Base-by-base conservation (phyloP, 2,888 invertebrate species). In the Lomographa bimaculata region DNA sequence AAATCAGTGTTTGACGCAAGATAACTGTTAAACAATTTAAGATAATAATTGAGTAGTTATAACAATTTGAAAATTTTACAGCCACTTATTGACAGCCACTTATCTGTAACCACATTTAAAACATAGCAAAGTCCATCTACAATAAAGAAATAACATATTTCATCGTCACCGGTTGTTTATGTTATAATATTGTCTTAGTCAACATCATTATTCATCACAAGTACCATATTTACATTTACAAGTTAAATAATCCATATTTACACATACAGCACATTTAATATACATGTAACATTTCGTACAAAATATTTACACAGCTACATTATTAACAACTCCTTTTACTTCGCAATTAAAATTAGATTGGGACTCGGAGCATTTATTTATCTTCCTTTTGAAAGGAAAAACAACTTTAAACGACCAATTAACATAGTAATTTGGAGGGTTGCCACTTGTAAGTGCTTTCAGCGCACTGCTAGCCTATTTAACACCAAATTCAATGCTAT, bases 141-240 rank as follows among this genome's bases (percentile, higher is more conserved):
- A n/a, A n/a, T n/a, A n/a, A n/a, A n/a, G n/a, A n/a, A n/a, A n/a
- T n/a, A n/a, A n/a, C n/a, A n/a, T n/a, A n/a, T n/a, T n/a, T n/a
- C n/a, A n/a, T 7, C 16, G 23, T 21, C 19, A 21, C 30, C 7
- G 23, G 16, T 9, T 12, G 20, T 20, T 14, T 3, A 21, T 29
- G 20, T 18, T 30, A 30, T 18, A 46, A 69, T 65, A 65, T 79
- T 82, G 77, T 79, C 81, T 64, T 73, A 79, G 70, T 76, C 70
- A 77, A 79, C 75, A 70, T 63, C 49, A 62, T 63, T 59, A 63
- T 66, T 65, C 62, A 23, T 30, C 29, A 30, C 29, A 60, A 53
- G 29, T 35, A 41, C 24, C 6, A 6, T 74, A 65, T 70, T 56
- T 64, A 77, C 77, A 80, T 57, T 66, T 74, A 73, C 20, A 43